Evolutionary conservation across 2,888 invertebrate genomes (phyloP).

Genomic region (Plebejus melissa): DNA sequence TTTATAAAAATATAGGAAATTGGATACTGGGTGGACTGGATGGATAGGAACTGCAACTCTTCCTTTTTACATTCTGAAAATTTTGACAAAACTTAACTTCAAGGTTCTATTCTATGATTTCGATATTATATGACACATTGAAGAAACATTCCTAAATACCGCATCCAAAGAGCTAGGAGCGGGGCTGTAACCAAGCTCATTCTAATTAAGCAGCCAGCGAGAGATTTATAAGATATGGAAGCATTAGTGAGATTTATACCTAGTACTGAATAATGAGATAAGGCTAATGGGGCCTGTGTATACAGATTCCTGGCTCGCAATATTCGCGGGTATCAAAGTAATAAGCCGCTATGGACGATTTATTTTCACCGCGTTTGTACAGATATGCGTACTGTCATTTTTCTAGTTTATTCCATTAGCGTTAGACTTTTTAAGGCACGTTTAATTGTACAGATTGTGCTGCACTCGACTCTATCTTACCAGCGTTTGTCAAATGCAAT

Average conservation of each 20-base stretch:
- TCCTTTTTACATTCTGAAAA: too few species aligned
- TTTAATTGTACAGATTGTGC: not conserved
- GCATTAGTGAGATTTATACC: constrained; percentile 75
- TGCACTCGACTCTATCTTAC: not conserved
- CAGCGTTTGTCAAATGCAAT: not conserved
- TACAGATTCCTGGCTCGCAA: constrained; percentile 40
- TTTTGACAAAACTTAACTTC: not conserved
- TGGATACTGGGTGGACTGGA: too few species aligned
- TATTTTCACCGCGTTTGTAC: constrained; percentile 34
- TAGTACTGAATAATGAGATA: constrained; percentile 71
- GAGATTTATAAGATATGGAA: constrained; percentile 75
- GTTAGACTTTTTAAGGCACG: not conserved
- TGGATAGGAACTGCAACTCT: too few species aligned
- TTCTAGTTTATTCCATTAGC: constrained; percentile 27
- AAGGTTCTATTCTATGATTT: not conserved
- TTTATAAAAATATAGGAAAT: too few species aligned
- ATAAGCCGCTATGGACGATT: constrained; percentile 35
- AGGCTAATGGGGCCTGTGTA: constrained; percentile 58
- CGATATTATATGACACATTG: not conserved
- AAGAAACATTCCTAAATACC: constrained; percentile 29
- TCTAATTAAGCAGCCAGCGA: constrained; percentile 69
- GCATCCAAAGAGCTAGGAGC: constrained; percentile 31
- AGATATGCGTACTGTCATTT: constrained; percentile 23
- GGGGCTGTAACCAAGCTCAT: constrained; percentile 43
- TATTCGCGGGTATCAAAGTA: constrained; percentile 37